These are phyloP conservation scores for Rhinophrynus dorsalis DNA, from an alignment of 2,797 vertebrate genomes.

Conservation along the genomic window DNA sequence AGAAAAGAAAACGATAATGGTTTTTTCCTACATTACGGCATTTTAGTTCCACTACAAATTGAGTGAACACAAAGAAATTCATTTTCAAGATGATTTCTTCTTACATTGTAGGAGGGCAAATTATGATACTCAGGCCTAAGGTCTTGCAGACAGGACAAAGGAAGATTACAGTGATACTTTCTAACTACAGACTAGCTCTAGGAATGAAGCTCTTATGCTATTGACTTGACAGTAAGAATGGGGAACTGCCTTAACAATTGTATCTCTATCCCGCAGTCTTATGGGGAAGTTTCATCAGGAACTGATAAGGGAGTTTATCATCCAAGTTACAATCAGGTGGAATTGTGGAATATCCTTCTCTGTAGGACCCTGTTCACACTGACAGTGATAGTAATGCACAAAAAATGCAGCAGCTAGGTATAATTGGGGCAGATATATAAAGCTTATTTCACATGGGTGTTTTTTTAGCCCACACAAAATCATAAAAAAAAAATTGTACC, in stretches of 20 bases:
- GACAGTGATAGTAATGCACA: no score
- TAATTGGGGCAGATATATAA: no score
- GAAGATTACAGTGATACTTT: neutral
- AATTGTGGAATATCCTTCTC: no score
- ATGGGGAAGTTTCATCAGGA: neutral
- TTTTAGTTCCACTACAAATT: neutral
- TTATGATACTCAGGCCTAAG: neutral
- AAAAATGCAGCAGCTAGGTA: no score
- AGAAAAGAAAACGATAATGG: neutral
- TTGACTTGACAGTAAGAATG: neutral
- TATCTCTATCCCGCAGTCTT: neutral
- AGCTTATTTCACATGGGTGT: no score
- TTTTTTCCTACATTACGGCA: neutral
- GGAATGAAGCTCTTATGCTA: neutral
- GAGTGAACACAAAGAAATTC: neutral
- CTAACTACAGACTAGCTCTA: neutral
- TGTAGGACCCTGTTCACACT: no score
- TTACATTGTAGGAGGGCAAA: neutral
- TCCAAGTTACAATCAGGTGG: no score
- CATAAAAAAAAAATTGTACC: no score
- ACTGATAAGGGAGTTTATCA: no score
- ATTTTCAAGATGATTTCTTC: neutral
- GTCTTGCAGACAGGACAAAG: neutral
- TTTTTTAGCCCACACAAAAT: no score
- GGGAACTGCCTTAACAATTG: neutral